Conservation (phyloP, 2,888 invertebrate species). For the Strigamia maritima region DNA sequence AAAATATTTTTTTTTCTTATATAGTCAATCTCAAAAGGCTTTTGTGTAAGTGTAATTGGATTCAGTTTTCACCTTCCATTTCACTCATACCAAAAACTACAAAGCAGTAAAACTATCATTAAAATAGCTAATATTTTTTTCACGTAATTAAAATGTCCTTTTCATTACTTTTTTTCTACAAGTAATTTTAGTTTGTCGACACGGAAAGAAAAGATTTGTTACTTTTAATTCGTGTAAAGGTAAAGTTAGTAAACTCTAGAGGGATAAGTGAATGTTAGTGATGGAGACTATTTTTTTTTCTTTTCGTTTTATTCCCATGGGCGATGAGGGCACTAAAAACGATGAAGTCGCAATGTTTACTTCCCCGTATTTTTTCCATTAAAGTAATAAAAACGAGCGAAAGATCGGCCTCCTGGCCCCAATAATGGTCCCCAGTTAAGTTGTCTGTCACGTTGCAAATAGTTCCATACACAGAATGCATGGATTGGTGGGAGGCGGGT, state of each 20-base stretch:
- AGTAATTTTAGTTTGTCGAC: neutral
- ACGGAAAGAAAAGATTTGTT: neutral
- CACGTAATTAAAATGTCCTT: too few relatives aligned
- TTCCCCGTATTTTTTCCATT: constrained; percentile 35
- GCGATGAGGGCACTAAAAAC: constrained; percentile 26
- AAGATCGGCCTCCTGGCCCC: constrained; percentile 37
- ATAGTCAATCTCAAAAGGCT: neutral
- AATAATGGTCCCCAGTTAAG: constrained; percentile 31
- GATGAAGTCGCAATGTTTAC: constrained; percentile 33
- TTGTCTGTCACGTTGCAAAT: constrained; percentile 36
- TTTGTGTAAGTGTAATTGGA: neutral
- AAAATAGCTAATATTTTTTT: neutral
- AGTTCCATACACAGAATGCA: neutral
- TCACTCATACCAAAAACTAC: neutral
- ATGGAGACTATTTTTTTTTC: neutral
- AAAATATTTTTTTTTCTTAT: neutral
- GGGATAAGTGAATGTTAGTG: neutral
- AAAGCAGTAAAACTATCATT: neutral
- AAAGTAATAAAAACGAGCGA: constrained; percentile 35
- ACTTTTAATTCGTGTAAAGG: neutral
- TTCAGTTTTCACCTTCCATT: neutral
- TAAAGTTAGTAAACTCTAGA: neutral
- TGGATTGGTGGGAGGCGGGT: neutral
- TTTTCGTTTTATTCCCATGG: constrained; percentile 12
- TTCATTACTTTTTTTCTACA: neutral